These are phyloP conservation scores for Poecilia wingei DNA, from an alignment of 2,797 vertebrate species.

Conservation along the genomic window DNA sequence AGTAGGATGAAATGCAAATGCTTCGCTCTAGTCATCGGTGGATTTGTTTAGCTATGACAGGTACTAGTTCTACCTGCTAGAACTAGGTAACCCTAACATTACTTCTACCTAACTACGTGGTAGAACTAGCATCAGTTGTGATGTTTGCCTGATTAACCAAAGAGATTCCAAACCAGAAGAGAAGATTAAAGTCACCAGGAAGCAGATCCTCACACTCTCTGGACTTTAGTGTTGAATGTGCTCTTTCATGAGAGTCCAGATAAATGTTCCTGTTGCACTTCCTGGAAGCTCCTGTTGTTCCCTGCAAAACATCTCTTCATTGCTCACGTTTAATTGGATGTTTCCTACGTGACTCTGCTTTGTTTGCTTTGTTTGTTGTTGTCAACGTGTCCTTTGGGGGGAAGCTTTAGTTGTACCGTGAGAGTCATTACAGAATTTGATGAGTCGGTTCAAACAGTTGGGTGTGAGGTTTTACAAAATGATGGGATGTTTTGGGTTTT, in stretches of 20 bases:
- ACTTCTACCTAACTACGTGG: too few relatives aligned
- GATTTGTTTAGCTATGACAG: neutral
- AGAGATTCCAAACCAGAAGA: neutral
- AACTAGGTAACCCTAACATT: too few relatives aligned
- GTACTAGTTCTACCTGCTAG: neutral
- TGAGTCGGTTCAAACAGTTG: neutral
- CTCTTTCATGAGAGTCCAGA: neutral
- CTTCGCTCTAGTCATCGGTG: neutral
- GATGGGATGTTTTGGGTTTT: neutral
- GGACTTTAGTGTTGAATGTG: neutral
- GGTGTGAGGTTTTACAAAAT: neutral
- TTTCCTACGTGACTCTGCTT: constrained; percentile 35
- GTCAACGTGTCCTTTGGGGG: constrained; percentile 30
- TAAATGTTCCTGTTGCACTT: neutral
- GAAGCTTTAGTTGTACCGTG: neutral
- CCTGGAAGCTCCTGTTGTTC: neutral
- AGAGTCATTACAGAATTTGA: constrained; percentile 4
- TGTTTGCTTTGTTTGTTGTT: constrained; percentile 40
- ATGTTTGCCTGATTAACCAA: neutral
- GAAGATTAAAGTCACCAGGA: neutral
- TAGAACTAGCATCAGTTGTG: too few relatives aligned
- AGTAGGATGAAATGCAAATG: neutral
- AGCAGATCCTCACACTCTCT: neutral
- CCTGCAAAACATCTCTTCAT: constrained; percentile 16
- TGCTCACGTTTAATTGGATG: constrained; percentile 54